These are phyloP conservation scores for Nymphicus hollandicus DNA, from an alignment of 2,113 vertebrate species.

Conservation along the genomic window DNA sequence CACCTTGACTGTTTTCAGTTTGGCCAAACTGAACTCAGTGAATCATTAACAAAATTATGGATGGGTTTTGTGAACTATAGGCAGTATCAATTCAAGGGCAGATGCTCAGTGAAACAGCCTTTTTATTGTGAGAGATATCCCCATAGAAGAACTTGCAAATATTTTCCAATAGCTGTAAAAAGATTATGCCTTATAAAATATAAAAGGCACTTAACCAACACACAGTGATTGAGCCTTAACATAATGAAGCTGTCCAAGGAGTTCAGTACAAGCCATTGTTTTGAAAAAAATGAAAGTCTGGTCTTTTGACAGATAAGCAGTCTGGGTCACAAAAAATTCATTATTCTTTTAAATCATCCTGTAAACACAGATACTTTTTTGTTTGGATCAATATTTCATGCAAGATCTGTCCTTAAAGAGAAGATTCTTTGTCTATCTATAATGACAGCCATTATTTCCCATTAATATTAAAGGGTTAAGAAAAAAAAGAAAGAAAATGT, in stretches of 20 bases:
- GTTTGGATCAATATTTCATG: not conserved
- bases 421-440: not conserved
- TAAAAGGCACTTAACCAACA: not conserved
- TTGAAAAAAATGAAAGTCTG: not conserved
- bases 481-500: not conserved
- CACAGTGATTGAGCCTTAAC: not conserved
- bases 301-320: not conserved
- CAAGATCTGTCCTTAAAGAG: not conserved
- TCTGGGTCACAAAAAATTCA: not conserved
- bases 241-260: not conserved
- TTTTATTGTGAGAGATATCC: not conserved
- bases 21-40: not conserved
- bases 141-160: not conserved
- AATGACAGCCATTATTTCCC: not conserved
- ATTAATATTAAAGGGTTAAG: not conserved
- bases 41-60: not conserved
- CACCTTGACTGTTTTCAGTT: not conserved
- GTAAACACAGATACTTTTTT: not conserved
- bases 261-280: not conserved
- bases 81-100: not conserved
- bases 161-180: not conserved
- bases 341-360: not conserved
- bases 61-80: not conserved
- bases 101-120: not conserved
- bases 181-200: not conserved